Conservation (phyloP, 1,140 invertebrate genomes). For the Caenorhabditis inopinata region DNA sequence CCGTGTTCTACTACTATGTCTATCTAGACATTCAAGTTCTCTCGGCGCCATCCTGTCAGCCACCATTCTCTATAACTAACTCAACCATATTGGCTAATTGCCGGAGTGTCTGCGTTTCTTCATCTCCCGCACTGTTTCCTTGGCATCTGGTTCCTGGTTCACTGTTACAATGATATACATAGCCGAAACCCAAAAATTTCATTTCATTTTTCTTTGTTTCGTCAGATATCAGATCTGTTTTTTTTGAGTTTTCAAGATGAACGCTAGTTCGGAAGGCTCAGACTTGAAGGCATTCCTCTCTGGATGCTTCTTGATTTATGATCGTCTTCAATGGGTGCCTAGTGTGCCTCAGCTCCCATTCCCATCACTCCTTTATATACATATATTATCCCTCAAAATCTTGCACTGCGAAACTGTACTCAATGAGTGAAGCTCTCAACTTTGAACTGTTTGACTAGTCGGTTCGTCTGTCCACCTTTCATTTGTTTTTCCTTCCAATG, state of each 20-base stretch:
- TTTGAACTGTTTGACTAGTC: slow-evolving; percentile 34
- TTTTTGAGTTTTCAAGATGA: too few relatives aligned
- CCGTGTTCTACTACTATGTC: not conserved
- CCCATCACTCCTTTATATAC: slow-evolving; percentile 1
- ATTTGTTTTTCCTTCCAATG: not conserved
- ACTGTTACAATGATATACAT: slow-evolving; percentile 1
- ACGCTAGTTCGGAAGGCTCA: too few relatives aligned
- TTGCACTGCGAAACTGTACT: not conserved
- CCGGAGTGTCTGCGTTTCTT: slow-evolving; percentile 2
- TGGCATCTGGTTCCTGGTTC: slow-evolving; percentile 13
- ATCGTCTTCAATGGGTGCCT: too few relatives aligned
- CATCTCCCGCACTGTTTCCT: not conserved
- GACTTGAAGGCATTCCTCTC: too few relatives aligned
- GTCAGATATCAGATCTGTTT: not conserved
- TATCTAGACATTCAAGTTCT: slow-evolving; percentile 1
- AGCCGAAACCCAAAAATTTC: not conserved
- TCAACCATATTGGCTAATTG: slow-evolving; percentile 16
- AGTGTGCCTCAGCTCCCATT: too few relatives aligned
- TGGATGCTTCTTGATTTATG: too few relatives aligned
- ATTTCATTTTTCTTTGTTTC: not conserved
- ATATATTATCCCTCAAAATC: slow-evolving; percentile 17
- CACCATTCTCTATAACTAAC: slow-evolving; percentile 13
- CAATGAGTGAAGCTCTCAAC: slow-evolving; percentile 11
- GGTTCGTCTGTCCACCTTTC: slow-evolving; percentile 8
- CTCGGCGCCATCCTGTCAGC: not conserved